Conservation (phyloP, 35 echinoderm and acorn worm genomes). For the Stichopus chloronotus region DNA sequence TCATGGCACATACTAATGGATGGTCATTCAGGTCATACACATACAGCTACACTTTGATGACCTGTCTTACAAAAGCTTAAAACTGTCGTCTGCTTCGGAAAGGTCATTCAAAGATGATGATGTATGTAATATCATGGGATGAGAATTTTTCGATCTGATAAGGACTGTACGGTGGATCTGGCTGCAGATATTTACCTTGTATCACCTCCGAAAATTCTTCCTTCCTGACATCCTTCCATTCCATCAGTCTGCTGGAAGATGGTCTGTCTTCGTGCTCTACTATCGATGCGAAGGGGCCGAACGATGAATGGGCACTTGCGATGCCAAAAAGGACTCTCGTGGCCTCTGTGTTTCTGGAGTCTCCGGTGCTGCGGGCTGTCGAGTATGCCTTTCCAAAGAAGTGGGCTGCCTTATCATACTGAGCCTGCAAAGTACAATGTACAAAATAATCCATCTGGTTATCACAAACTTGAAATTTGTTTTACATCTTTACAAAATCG, state of each 20-base stretch:
- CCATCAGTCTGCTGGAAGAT: slow-evolving; percentile 62
- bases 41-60: no score
- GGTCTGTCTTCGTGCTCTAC: slow-evolving; percentile 70
- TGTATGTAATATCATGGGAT: no score
- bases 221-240: slow-evolving; percentile 95
- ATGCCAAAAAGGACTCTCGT: slow-evolving; percentile 92
- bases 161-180: no score
- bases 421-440: slow-evolving; percentile 51
- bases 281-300: slow-evolving; percentile 67
- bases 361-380: slow-evolving; percentile 83
- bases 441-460: neutral
- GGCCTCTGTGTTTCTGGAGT: slow-evolving; percentile 59
- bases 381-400: slow-evolving; percentile 96
- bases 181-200: neutral
- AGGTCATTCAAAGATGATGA: no score
- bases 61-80: no score
- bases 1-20: no score
- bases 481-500: no score
- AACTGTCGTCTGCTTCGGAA: no score
- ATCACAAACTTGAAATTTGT: neutral
- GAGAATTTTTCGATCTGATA: no score
- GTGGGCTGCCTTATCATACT: slow-evolving; percentile 89
- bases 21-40: no score
- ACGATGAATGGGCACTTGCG: slow-evolving; percentile 75
- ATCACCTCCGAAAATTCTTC: slow-evolving; percentile 67